phyloP scores from a whole-genome alignment of 2,113 vertebrate species.

The Verasper variegatus region DNA sequence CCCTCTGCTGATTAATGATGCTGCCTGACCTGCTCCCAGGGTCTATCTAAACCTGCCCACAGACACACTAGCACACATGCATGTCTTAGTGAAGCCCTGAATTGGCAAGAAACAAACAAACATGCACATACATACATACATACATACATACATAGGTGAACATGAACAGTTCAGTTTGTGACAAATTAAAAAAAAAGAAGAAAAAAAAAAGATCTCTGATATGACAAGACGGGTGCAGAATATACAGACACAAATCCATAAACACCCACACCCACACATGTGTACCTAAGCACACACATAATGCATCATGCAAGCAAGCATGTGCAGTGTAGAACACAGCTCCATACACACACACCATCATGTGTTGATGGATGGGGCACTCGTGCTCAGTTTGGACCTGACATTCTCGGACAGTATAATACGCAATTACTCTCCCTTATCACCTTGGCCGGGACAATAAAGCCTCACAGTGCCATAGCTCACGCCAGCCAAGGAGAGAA shows the following conservation, averaged over 20 bases:
- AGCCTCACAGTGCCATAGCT: conserved; percentile 96
- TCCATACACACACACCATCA: conserved; percentile 63
- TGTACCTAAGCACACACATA: conserved; percentile 35
- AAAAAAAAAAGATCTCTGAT: conserved; percentile 50
- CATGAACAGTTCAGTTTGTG: conserved; percentile 11
- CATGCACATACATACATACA: conserved; percentile 40
- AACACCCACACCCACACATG: conserved; percentile 40
- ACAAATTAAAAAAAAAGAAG: conserved; percentile 5
- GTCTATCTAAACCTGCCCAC: conserved; percentile 90
- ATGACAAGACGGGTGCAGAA: conserved; percentile 28
- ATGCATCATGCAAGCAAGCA: conserved; percentile 72
- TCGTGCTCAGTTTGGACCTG: conserved; percentile 95
- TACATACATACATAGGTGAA: conserved; percentile 28
- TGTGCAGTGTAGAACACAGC: conserved; percentile 50
- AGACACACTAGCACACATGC: conserved; percentile 32
- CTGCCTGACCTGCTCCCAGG: conserved; percentile 89
- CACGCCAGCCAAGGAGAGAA: conserved; percentile 95
- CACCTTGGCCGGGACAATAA: conserved; percentile 99
- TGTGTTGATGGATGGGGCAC: conserved; percentile 93
- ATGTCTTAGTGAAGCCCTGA: conserved; percentile 21
- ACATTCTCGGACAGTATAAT: conserved; percentile 98
- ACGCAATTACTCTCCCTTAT: conserved; percentile 99
- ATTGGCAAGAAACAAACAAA: conserved; percentile 37
- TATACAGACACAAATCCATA: conserved; percentile 41
- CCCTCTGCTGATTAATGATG: conserved; percentile 91